A percentile compares a stretch with the other conserved stretches of the same genome.
Evolutionary conservation across 2,888 invertebrate genomes (phyloP).

Genomic region (Cyrtodaria siliqua): DNA sequence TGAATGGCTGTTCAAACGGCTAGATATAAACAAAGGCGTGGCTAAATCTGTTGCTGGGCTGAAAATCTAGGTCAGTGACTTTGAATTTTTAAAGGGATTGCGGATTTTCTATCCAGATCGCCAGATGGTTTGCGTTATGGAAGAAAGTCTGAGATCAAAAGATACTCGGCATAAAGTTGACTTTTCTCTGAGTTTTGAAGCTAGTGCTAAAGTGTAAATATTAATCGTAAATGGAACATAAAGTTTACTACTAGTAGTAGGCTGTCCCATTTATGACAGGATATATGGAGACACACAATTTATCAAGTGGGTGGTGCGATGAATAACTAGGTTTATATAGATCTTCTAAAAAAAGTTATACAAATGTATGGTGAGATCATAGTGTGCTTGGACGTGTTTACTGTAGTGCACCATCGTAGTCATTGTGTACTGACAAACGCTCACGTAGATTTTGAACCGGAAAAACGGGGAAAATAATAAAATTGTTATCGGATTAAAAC

Average conservation of each 20-base stretch:
- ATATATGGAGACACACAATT: too few species aligned
- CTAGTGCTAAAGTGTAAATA: not conserved
- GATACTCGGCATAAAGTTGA: slow-evolving; percentile 12
- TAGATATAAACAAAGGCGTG: slow-evolving; percentile 24
- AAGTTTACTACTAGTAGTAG: too few species aligned
- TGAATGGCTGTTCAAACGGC: slow-evolving; percentile 7
- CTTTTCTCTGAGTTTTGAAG: not conserved
- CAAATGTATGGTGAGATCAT: too few species aligned
- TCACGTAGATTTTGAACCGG: too few species aligned
- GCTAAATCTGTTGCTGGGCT: slow-evolving; percentile 60
- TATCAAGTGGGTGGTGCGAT: slow-evolving; percentile 29
- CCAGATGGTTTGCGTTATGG: slow-evolving; percentile 57
- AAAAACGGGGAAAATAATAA: too few species aligned
- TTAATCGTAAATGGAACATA: too few species aligned
- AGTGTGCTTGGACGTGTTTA: too few species aligned
- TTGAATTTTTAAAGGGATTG: slow-evolving; percentile 24
- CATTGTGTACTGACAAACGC: too few species aligned
- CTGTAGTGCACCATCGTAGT: too few species aligned
- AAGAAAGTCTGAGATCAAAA: slow-evolving; percentile 37
- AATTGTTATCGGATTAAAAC: too few species aligned
- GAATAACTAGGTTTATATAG: slow-evolving; percentile 7
- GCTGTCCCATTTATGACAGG: too few species aligned
- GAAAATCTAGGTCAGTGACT: slow-evolving; percentile 51
- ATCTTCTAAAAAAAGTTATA: too few species aligned
- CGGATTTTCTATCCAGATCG: slow-evolving; percentile 35